These are phyloP conservation scores for Microcebus jonahi DNA, from an alignment of 2,113 vertebrate species.

Conservation along the genomic window DNA sequence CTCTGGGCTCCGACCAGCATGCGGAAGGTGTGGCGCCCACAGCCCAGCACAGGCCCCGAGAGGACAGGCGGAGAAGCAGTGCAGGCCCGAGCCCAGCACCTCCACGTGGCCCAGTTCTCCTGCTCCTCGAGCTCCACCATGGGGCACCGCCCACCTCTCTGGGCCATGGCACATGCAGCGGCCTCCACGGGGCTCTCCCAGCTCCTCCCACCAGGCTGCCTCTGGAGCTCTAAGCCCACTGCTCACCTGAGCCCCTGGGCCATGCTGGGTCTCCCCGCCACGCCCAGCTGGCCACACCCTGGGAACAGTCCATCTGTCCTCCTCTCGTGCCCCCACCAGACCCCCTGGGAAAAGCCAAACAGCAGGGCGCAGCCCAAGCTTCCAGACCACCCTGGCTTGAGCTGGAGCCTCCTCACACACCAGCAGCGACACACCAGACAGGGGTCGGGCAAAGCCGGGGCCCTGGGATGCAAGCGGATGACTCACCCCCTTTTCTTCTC, in stretches of 20 bases:
- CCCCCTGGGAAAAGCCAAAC: not conserved
- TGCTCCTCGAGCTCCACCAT: not conserved
- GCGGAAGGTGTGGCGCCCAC: not conserved
- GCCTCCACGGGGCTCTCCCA: not conserved
- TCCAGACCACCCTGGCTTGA: not conserved
- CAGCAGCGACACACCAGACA: not conserved
- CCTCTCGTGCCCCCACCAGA: not conserved
- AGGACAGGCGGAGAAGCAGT: no score
- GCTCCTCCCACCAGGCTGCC: not conserved
- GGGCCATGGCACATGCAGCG: not conserved
- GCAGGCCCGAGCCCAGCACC: not conserved
- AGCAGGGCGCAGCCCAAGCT: not conserved
- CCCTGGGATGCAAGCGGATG: conserved; percentile 53
- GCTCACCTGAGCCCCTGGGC: not conserved
- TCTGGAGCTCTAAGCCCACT: not conserved
- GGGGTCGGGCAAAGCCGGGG: conserved; percentile 8
- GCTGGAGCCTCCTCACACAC: not conserved
- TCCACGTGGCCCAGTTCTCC: not conserved
- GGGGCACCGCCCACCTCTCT: not conserved
- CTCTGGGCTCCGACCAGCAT: not conserved
- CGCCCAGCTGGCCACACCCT: not conserved
- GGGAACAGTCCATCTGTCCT: not conserved
- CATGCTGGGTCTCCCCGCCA: not conserved
- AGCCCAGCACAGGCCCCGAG: not conserved
- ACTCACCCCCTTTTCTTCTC: conserved; percentile 99